A percentile compares a stretch with the other conserved stretches of the same genome.
Conservation (phyloP, 2,113 vertebrate genomes). For the Anoura caudifer region DNA sequence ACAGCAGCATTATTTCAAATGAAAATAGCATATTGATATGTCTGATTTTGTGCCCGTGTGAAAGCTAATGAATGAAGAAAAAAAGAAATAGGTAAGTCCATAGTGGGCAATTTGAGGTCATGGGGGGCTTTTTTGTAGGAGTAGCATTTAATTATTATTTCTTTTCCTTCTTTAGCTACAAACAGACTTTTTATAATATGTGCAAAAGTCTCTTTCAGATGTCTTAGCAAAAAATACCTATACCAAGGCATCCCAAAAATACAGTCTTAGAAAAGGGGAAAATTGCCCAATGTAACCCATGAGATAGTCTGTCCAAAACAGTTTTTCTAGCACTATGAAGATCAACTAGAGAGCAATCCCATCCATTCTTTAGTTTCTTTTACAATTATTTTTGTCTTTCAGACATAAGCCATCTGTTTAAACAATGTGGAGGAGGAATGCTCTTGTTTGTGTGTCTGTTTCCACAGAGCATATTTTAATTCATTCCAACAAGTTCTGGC, state of each 20-base stretch:
- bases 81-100: neutral
- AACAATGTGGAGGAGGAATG: neutral
- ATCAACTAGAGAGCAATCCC: neutral
- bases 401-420: slow-evolving; percentile 1
- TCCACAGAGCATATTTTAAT: neutral
- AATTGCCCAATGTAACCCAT: neutral
- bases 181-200: neutral
- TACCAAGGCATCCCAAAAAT: neutral
- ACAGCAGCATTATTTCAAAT: neutral
- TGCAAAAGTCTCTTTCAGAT: neutral
- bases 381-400: neutral
- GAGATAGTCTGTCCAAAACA: neutral
- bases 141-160: neutral
- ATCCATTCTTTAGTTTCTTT: neutral
- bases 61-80: neutral
- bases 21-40: neutral
- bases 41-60: neutral
- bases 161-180: neutral
- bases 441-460: neutral
- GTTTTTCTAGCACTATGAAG: neutral
- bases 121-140: neutral
- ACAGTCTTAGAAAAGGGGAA: neutral
- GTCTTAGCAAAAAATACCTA: neutral
- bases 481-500: neutral
- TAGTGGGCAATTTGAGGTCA: neutral